Percentiles rank a stretch among this genome's conserved stretches.
Evolutionary conservation across 2,113 vertebrate species (phyloP).

Genomic region (Phylloscopus trochilus): DNA sequence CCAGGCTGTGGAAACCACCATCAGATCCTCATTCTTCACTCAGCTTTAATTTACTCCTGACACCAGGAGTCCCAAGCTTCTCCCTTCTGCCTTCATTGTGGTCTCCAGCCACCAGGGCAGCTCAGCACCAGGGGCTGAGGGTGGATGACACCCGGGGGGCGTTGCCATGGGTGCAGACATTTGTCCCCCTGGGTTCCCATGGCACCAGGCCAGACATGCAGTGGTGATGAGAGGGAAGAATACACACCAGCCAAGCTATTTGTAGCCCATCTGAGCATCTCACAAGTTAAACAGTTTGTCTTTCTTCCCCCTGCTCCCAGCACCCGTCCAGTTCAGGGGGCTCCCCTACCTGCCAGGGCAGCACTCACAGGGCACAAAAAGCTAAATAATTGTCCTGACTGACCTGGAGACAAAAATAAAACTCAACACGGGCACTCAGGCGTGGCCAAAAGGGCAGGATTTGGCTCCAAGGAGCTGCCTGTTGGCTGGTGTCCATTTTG

Average conservation of each 20-base stretch:
- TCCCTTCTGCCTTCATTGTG: slow-evolving; percentile 10
- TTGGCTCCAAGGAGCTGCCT: not conserved
- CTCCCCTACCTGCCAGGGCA: not conserved
- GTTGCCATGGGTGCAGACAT: slow-evolving; percentile 68
- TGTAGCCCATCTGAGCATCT: slow-evolving; percentile 48
- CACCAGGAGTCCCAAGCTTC: slow-evolving; percentile 18
- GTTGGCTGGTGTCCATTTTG: not conserved
- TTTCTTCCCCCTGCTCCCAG: slow-evolving; percentile 26
- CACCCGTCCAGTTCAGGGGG: not conserved
- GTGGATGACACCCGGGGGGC: slow-evolving; percentile 74
- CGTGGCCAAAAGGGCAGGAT: not conserved
- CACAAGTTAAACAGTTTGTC: slow-evolving; percentile 38
- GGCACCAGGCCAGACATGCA: slow-evolving; percentile 62
- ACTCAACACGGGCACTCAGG: not conserved
- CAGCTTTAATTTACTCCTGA: slow-evolving; percentile 61
- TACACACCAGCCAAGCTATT: slow-evolving; percentile 3
- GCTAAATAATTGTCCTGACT: not conserved
- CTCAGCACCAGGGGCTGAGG: not conserved
- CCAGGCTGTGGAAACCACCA: not conserved
- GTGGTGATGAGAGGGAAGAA: not conserved
- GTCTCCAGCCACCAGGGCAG: not conserved
- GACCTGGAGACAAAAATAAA: not conserved
- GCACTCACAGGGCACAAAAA: not conserved
- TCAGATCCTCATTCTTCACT: slow-evolving; percentile 56
- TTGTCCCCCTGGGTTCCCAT: slow-evolving; percentile 78